phyloP scores from a whole-genome alignment of 37 sponge, comb jelly and placozoan genomes.

The Bolinopsis microptera region DNA sequence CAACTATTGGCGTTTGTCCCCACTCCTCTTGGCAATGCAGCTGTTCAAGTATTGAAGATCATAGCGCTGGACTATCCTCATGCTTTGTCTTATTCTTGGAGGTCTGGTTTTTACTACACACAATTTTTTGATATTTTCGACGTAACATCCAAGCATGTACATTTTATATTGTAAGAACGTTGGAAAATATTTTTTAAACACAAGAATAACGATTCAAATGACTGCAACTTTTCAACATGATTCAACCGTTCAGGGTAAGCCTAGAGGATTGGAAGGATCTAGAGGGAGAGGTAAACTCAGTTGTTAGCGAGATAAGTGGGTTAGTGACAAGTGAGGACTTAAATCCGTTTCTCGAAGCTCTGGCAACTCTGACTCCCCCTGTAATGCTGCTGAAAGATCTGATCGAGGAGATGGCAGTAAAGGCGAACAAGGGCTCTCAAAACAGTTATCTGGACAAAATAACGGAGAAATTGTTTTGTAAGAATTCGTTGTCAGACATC shows the following conservation, averaged over 20 bases:
- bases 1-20: constrained; percentile 86
- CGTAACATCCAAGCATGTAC: not conserved
- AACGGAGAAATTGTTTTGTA: not conserved
- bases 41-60: not conserved
- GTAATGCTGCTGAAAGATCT: constrained; percentile 54
- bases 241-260: constrained; percentile 47
- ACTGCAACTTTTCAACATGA: no score
- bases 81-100: constrained; percentile 46
- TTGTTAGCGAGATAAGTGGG: not conserved
- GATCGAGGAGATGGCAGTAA: constrained; percentile 45
- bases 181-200: no score
- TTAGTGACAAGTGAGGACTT: not conserved
- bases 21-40: not conserved
- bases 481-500: constrained; percentile 21
- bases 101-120: no score
- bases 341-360: constrained; percentile 27
- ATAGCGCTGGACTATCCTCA: not conserved
- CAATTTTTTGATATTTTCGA: not conserved
- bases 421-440: not conserved
- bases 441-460: constrained; percentile 10
- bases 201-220: no score
- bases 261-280: constrained; percentile 8
- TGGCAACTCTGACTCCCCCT: constrained; percentile 33
- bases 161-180: no score
- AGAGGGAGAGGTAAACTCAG: not conserved